Evolutionary conservation across 2,113 vertebrate species (phyloP).

Genomic region (Ursus arctos): DNA sequence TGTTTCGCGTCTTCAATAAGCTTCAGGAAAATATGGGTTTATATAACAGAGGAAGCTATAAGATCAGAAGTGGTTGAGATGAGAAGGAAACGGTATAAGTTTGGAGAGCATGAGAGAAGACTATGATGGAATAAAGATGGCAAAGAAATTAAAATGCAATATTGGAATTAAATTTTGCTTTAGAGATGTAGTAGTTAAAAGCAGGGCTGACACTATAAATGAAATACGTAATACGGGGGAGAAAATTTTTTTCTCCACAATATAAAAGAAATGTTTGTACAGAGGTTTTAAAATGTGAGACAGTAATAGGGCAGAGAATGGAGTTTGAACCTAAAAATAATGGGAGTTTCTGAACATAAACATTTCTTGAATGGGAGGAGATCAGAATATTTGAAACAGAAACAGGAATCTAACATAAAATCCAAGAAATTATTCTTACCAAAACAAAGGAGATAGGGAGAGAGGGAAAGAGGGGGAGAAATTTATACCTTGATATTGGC

Average conservation of each 20-base stretch:
- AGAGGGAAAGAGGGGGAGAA: neutral
- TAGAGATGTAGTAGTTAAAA: neutral
- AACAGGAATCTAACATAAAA: neutral
- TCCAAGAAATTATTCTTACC: neutral
- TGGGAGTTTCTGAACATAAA: constrained; percentile 12
- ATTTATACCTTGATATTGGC: neutral
- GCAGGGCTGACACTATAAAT: neutral
- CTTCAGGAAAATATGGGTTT: neutral
- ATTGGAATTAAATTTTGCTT: constrained; percentile 5
- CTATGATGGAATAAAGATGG: neutral
- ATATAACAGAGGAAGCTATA: neutral
- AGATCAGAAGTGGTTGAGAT: neutral
- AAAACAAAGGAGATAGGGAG: neutral
- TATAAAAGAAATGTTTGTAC: neutral
- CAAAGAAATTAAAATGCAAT: constrained; percentile 19
- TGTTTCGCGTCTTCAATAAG: neutral
- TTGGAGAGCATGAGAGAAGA: neutral
- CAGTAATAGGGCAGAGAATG: neutral
- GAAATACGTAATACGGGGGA: neutral
- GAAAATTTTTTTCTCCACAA: neutral
- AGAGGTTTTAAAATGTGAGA: neutral
- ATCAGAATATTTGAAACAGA: constrained; percentile 39
- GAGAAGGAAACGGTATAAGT: neutral
- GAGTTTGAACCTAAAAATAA: constrained; percentile 3
- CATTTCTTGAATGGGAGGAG: neutral